Percentiles rank a stretch among this genome's conserved stretches.
These are phyloP conservation scores for Pristionchus exspectatus DNA, from an alignment of 2,888 invertebrate species.

Conservation along the genomic window DNA sequence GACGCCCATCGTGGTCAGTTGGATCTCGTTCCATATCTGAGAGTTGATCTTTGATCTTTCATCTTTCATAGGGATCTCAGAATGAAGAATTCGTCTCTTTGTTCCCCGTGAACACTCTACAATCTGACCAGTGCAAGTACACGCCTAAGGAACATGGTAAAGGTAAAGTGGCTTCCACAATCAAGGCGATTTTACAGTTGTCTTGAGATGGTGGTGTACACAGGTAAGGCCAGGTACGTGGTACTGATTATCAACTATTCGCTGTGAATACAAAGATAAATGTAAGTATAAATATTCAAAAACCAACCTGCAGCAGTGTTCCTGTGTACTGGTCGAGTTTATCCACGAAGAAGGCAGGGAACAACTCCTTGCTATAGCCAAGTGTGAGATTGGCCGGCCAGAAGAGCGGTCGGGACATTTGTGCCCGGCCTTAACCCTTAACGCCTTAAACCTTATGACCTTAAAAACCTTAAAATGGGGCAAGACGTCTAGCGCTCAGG, in stretches of 20 bases:
- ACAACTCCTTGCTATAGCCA: conserved; percentile 46
- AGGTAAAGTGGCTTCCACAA: too few relatives aligned
- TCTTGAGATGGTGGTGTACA: too few relatives aligned
- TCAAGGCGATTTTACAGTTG: too few relatives aligned
- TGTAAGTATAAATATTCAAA: background rate
- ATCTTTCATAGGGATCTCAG: too few relatives aligned
- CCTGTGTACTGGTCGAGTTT: background rate
- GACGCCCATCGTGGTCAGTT: background rate
- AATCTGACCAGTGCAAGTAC: background rate
- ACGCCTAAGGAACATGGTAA: too few relatives aligned
- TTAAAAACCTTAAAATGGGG: too few relatives aligned
- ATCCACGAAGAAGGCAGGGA: conserved; percentile 23
- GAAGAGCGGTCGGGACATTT: background rate
- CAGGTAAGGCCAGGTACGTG: too few relatives aligned
- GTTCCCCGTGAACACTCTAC: background rate
- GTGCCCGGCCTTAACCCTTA: background rate
- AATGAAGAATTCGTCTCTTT: too few relatives aligned
- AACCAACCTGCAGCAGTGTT: background rate
- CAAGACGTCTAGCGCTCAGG: background rate
- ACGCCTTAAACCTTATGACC: too few relatives aligned
- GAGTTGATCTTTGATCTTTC: background rate
- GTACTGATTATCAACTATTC: too few relatives aligned
- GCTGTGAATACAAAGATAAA: background rate
- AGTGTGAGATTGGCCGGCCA: conserved; percentile 23
- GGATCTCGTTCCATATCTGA: conserved; percentile 46